Evolutionary conservation across 2,888 invertebrate species (phyloP).

Genomic region (Empis livida): DNA sequence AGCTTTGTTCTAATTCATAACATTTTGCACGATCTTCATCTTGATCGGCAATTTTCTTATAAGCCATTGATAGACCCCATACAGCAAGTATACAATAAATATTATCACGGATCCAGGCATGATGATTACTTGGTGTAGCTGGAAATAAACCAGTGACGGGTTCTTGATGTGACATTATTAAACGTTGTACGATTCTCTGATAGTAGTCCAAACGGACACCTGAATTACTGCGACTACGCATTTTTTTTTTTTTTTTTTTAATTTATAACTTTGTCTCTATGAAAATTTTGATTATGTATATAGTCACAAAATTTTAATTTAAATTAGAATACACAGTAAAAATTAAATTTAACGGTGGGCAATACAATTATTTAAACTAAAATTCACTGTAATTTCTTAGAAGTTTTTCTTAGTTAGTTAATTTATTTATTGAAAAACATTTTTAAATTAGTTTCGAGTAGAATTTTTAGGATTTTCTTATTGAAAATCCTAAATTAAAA

Average conservation of each 20-base stretch:
- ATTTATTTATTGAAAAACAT: not conserved
- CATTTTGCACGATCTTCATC: constrained; percentile 98
- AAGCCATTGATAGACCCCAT: constrained; percentile 97
- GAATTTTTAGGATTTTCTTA: not conserved
- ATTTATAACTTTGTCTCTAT: no score
- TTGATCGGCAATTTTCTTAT: constrained; percentile 96
- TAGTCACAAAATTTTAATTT: no score
- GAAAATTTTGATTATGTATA: no score
- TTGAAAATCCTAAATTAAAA: no score
- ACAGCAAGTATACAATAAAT: constrained; percentile 93
- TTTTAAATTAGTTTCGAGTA: constrained; percentile 2
- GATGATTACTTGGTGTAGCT: constrained; percentile 71
- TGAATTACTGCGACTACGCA: constrained; percentile 81
- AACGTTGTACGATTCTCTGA: constrained; percentile 83
- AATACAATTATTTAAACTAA: no score
- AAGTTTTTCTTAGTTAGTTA: no score
- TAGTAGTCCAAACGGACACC: constrained; percentile 93
- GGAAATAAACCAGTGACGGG: constrained; percentile 96
- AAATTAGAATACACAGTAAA: no score
- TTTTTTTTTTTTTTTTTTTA: constrained; percentile 23
- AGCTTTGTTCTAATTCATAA: constrained; percentile 91
- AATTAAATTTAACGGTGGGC: no score
- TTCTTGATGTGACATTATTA: constrained; percentile 89
- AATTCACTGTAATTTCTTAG: no score
- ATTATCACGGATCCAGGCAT: constrained; percentile 99